Percentiles rank a stretch among this genome's conserved stretches.
These are phyloP conservation scores for Rotaria socialis DNA, from an alignment of 2,888 invertebrate species.

Conservation along the genomic window DNA sequence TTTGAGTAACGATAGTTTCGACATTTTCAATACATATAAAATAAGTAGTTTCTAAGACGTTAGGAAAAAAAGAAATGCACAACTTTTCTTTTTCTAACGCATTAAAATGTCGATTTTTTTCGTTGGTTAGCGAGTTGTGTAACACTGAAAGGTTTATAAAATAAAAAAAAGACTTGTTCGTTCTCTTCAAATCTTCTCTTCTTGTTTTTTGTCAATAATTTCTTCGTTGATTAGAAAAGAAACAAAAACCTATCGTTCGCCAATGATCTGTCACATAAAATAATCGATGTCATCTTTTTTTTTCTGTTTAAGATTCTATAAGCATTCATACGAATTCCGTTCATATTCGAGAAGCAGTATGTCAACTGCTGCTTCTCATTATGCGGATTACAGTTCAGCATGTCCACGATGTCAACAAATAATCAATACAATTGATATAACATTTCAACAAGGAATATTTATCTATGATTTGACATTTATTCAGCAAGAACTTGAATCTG, in stretches of 20 bases:
- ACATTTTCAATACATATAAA: no score
- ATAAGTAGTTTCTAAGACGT: no score
- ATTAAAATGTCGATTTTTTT: no score
- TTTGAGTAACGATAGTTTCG: no score
- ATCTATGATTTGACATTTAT: slow-evolving; percentile 4
- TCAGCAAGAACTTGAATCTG: slow-evolving; percentile 20
- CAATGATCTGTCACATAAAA: background rate
- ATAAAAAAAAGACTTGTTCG: no score
- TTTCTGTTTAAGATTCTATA: background rate
- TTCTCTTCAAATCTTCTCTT: no score
- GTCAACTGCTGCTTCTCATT: background rate
- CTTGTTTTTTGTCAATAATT: background rate
- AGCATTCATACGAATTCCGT: background rate
- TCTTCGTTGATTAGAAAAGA: background rate
- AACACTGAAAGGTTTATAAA: no score
- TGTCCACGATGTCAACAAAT: slow-evolving; percentile 23
- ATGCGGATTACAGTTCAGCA: background rate
- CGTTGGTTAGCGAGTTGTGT: no score
- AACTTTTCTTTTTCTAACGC: no score
- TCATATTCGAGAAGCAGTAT: slow-evolving; percentile 8
- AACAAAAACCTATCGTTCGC: background rate
- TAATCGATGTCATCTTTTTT: background rate
- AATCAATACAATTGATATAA: background rate
- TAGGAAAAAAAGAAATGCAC: no score
- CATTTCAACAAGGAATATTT: background rate